Base-by-base conservation (phyloP, 2,888 invertebrate species). In the Dynastes maya region DNA sequence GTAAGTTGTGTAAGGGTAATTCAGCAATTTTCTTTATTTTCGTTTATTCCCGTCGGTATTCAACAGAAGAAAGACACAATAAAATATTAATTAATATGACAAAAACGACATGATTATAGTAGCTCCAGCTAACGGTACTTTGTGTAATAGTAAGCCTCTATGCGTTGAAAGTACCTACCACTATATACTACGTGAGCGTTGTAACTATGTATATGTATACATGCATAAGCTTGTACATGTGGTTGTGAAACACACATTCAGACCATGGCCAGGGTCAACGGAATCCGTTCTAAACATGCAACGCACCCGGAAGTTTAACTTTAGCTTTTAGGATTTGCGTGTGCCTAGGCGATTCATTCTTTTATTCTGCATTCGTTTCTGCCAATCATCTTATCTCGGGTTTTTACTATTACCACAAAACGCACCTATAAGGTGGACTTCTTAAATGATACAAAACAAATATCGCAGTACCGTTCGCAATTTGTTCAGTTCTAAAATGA, bases 231-330 rank as follows among this genome's bases (percentile, higher is more conserved):
- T 16, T 16, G 53, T 55, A 55, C 53, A 55, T 55, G 16, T 55
- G 53, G 16, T 16, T 55, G 16, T 55, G 16, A n/a, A 55, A 16
- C 68, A 68, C 55, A 71, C 58, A 78, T 70, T 71, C 76, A 75
- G 80, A 81, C 83, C 83, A 83, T 83, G 84, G 80, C 84, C 83
- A 83, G 83, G 84, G 84, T 84, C 84, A 84, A 83, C 82, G 84
- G 82, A 83, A 83, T 81, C 82, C 80, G 82, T 80, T 80, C 82
- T 83, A 83, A 83, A 82, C 83, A 83, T 82, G 82, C 82, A 83
- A 82, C 81, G 82, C 81, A 82, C 80, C 81, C 82, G 82, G 83
- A 83, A 83, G 83, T 83, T 80, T 82, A 79, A 80, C 79, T 81
- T 71, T 68, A 76, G 78, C 71, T 61, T 55, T 55, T 67, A 79